Conservation (phyloP, 2,797 vertebrate genomes). For the Diplodus puntazzo region DNA sequence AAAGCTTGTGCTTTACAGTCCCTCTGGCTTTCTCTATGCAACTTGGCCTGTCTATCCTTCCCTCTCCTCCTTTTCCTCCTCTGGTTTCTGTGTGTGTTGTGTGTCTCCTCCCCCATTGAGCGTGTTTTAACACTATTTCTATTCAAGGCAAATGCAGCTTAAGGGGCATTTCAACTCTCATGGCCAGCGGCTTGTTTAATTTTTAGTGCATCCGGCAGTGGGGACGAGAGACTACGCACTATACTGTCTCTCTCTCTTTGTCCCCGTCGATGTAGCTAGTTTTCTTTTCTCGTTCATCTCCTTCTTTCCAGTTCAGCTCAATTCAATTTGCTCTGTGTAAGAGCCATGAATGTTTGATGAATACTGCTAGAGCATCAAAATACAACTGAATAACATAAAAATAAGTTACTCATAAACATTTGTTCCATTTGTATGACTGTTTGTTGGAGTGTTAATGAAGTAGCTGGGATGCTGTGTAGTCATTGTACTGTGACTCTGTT, state of each 20-base stretch:
- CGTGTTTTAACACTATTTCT: constrained; percentile 46
- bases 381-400: constrained; percentile 29
- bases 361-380: constrained; percentile 25
- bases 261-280: background rate
- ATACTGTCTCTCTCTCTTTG: background rate
- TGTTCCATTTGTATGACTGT: constrained; percentile 34
- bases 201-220: constrained; percentile 43
- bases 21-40: constrained; percentile 52
- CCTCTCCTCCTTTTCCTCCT: constrained; percentile 15
- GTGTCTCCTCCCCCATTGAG: constrained; percentile 43
- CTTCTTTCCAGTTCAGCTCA: constrained; percentile 10
- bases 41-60: constrained; percentile 12
- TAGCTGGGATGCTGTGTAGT: constrained; percentile 5
- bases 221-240: constrained; percentile 10
- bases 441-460: constrained; percentile 25
- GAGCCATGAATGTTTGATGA: constrained; percentile 14
- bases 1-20: constrained; percentile 48
- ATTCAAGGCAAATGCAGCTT: constrained; percentile 61
- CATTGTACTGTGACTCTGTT: constrained; percentile 1
- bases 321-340: constrained; percentile 8
- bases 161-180: constrained; percentile 41
- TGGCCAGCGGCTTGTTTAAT: constrained; percentile 46
- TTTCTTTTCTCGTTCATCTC: background rate
- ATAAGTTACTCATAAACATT: constrained; percentile 42
- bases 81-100: constrained; percentile 31